Base-by-base conservation (phyloP, 2,113 vertebrate species). In the Osmerus mordax region DNA sequence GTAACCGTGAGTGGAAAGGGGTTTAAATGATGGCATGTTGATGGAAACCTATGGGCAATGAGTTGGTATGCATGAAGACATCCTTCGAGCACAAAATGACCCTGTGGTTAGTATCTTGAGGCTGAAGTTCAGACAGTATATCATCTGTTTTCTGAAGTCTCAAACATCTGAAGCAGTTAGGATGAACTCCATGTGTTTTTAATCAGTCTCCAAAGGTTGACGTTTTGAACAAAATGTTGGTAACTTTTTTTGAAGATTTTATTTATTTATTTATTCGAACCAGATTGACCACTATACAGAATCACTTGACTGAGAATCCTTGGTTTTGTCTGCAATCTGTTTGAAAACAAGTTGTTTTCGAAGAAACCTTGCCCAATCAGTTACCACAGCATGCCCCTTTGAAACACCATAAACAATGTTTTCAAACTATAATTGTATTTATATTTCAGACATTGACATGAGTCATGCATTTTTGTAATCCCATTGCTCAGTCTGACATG, bases 401-500 rank as follows among this genome's bases (percentile, higher is more conserved):
- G 16, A 41, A 64, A 36, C 62, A n/a, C 28, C 5, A 64, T 23
- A 63, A 63, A 18, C 61, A 59, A 51, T 47, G n/a, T 47, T 69
- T n/a, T 25, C 14, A 51, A 51, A 41, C 32, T 13, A 5, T 15
- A 15, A n/a, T 64, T 32, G 59, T 53, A 63, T 19, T 54, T 52
- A 23, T 19, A 23, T 16, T 21, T 4, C 54, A 16, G 12, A 25
- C 47, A 63, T 47, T 23, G 15, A 19, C 25, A 3, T 61, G 59
- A 64, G 51, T 61, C 29, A 21, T 23, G 7, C 28, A 54, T 47
- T 73, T 66, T 52, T 36, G 47, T 66, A 67, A 21, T 52, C 82
- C 74, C 60, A 67, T 56, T 29, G 53, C 18, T 75, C 55, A 71
- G 61, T 64, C 60, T 41, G 60, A 64, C 71, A 12, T 51, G 60